Evolutionary conservation across 2,113 vertebrate genomes (phyloP).

Genomic region (Pipra filicauda): DNA sequence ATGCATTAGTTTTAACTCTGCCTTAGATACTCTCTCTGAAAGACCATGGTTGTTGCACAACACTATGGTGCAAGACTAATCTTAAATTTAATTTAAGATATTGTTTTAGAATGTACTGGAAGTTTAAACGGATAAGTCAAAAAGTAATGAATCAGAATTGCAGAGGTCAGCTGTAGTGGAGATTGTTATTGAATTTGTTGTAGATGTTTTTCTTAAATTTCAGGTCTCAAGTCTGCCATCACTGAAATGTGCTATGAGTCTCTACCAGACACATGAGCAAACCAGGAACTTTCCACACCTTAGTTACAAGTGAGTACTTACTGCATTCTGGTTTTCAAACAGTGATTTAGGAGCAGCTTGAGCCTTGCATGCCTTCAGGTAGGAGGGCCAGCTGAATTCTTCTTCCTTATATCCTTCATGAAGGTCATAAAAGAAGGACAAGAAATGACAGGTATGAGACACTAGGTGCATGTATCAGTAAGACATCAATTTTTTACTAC

Average conservation of each 20-base stretch:
- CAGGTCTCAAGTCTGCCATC: not conserved
- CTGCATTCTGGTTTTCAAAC: conserved; percentile 87
- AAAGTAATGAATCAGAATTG: not conserved
- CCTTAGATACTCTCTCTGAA: not conserved
- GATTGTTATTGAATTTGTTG: not conserved
- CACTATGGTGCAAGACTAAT: not conserved
- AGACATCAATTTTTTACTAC: not conserved
- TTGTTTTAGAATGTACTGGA: not conserved
- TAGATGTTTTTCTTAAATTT: not conserved
- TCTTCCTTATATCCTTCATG: conserved; percentile 82
- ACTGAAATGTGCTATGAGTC: not conserved
- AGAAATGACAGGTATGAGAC: not conserved
- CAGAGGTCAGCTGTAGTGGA: not conserved
- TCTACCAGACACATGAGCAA: not conserved
- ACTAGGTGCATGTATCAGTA: not conserved
- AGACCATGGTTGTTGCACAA: not conserved
- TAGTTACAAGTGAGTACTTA: conserved; percentile 60
- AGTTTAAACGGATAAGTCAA: not conserved
- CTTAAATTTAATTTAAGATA: not conserved
- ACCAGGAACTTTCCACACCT: not conserved
- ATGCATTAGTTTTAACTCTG: not conserved
- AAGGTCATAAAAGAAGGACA: not conserved
- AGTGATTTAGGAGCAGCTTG: conserved; percentile 85
- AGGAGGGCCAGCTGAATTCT: conserved; percentile 84
- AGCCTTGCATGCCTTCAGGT: conserved; percentile 83